A percentile compares a stretch with the other conserved stretches of the same genome.
phyloP scores from a whole-genome alignment of 2,888 invertebrate species.

The Dasysyrphus albostriatus region DNA sequence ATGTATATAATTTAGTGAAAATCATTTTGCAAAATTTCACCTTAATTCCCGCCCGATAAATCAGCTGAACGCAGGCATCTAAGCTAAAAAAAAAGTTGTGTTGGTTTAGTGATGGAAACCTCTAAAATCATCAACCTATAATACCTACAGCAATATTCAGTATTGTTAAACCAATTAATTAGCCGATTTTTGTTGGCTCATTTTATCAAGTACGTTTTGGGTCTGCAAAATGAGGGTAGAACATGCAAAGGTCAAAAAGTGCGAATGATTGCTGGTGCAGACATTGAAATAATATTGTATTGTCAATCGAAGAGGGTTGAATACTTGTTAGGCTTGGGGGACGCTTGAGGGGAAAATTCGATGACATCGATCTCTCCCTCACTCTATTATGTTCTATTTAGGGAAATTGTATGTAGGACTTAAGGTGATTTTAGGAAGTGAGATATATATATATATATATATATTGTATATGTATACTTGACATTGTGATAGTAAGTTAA shows the following conservation, averaged over 20 bases:
- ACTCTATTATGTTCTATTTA: conserved; percentile 23
- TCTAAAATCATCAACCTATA: not conserved
- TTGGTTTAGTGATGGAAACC: not conserved
- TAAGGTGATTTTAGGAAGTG: conserved; percentile 52
- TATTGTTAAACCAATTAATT: conserved; percentile 68
- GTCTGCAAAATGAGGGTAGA: conserved; percentile 56
- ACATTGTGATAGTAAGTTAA: conserved; percentile 40
- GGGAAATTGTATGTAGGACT: conserved; percentile 39
- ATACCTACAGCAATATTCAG: conserved; percentile 6
- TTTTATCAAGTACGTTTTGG: conserved; percentile 13
- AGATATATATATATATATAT: not conserved
- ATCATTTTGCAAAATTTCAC: not conserved
- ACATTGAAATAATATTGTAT: conserved; percentile 30
- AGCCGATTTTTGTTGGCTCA: conserved; percentile 15
- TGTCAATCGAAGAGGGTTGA: conserved; percentile 10
- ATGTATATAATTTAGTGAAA: no score
- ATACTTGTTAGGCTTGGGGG: not conserved
- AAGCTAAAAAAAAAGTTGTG: not conserved
- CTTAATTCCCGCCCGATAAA: not conserved
- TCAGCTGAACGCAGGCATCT: not conserved
- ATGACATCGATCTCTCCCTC: conserved; percentile 52
- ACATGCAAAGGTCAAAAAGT: conserved; percentile 70
- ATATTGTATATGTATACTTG: conserved; percentile 6
- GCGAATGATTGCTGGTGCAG: conserved; percentile 39
- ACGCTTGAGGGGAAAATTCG: not conserved